Percentiles rank a stretch among this genome's conserved stretches.
Conservation (phyloP, 2,113 vertebrate genomes). For the Coracopsis vasa region DNA sequence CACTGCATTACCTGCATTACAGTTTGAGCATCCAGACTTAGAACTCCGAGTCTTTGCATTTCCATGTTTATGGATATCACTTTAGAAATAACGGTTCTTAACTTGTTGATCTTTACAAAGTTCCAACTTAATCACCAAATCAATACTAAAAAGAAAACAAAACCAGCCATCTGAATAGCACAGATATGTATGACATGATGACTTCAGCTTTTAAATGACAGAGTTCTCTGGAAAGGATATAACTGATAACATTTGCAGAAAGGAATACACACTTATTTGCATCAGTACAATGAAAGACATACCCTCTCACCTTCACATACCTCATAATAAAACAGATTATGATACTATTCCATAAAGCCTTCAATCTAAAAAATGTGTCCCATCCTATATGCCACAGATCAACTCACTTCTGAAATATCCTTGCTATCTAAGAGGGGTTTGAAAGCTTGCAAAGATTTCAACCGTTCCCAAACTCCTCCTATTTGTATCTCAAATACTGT, state of each 20-base stretch:
- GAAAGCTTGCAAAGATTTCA: not conserved
- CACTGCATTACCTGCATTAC: not conserved
- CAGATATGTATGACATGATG: not conserved
- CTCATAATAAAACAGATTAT: not conserved
- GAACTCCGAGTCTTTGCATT: not conserved
- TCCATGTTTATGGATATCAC: fast-evolving
- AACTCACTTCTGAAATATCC: not conserved
- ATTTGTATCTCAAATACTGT: not conserved
- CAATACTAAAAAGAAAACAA: not conserved
- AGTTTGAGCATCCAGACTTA: not conserved
- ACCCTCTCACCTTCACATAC: not conserved
- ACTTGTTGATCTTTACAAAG: not conserved
- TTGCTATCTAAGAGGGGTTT: not conserved
- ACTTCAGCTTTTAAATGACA: not conserved
- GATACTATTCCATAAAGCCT: not conserved
- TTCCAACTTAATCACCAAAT: not conserved
- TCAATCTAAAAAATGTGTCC: not conserved
- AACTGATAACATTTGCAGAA: not conserved
- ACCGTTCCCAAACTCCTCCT: not conserved
- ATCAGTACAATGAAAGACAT: fast-evolving
- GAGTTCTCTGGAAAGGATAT: not conserved
- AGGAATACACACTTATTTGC: not conserved
- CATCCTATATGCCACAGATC: not conserved
- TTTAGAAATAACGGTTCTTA: not conserved
- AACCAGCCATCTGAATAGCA: not conserved